phyloP scores from a whole-genome alignment of 2,113 vertebrate species.

The Bubalus kerabau region DNA sequence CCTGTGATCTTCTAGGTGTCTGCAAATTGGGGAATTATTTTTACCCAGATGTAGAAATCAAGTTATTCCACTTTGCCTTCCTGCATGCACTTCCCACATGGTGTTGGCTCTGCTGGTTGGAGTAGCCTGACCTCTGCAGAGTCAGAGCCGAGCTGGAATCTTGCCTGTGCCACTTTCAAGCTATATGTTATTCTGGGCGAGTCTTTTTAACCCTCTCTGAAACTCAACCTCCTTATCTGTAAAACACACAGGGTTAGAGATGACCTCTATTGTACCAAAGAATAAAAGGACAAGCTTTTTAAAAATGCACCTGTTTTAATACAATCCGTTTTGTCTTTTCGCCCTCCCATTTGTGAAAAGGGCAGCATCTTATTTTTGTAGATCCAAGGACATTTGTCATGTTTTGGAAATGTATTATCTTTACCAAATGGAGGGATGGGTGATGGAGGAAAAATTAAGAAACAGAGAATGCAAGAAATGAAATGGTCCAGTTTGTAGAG shows the following conservation, averaged over 20 bases:
- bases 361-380: background rate
- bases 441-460: background rate
- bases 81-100: background rate
- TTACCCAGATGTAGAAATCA: slow-evolving; percentile 46
- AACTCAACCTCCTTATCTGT: background rate
- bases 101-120: background rate
- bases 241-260: background rate
- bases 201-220: background rate
- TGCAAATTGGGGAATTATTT: slow-evolving; percentile 47
- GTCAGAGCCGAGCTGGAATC: background rate
- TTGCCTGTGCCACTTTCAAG: background rate
- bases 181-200: background rate
- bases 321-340: background rate
- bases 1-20: slow-evolving; percentile 52
- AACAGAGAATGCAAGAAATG: background rate
- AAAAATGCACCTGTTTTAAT: background rate
- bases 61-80: background rate
- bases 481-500: background rate
- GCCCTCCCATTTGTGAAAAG: background rate
- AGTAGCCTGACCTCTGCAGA: background rate
- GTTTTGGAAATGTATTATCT: background rate
- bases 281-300: background rate
- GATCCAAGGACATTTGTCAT: background rate
- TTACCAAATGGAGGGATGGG: background rate
- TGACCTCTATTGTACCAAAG: background rate